Evolutionary conservation across 2,888 invertebrate species (phyloP).

Genomic region (Temnothorax rugatulus): DNA sequence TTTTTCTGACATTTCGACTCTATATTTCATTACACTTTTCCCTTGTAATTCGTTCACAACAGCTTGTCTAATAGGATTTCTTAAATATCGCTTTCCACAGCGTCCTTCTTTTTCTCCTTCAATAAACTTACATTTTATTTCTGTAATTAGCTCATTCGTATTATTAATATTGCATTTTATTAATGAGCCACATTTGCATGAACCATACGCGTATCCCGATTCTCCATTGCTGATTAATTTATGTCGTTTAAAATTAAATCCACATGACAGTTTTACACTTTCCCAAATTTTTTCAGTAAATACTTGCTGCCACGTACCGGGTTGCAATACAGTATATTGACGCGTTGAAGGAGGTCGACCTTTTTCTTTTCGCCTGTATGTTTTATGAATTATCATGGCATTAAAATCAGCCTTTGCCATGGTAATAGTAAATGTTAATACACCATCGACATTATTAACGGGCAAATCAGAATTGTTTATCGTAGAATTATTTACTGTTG

Average conservation of each 20-base stretch:
- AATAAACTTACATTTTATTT: neutral
- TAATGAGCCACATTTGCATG: constrained; percentile 2
- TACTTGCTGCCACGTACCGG: neutral
- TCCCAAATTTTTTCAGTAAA: constrained; percentile 17
- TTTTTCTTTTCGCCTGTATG: neutral
- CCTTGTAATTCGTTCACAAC: neutral
- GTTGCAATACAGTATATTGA: constrained; percentile 3
- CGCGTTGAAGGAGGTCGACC: neutral
- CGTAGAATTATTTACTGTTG: neutral
- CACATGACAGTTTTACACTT: neutral
- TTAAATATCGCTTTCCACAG: neutral
- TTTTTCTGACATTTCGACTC: no score
- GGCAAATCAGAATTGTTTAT: neutral
- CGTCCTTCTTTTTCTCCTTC: neutral
- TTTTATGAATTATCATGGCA: neutral
- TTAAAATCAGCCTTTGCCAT: neutral
- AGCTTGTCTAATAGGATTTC: constrained; percentile 1
- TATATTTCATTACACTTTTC: no score
- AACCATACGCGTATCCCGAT: neutral
- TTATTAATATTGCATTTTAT: neutral
- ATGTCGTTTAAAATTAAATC: constrained; percentile 13
- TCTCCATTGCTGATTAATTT: neutral
- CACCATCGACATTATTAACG: neutral
- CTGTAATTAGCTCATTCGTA: neutral
- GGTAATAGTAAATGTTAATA: neutral